A percentile compares a stretch with the other conserved stretches of the same genome.
Conservation (phyloP, 2,113 vertebrate species). For the Protomyctophum bolini region DNA sequence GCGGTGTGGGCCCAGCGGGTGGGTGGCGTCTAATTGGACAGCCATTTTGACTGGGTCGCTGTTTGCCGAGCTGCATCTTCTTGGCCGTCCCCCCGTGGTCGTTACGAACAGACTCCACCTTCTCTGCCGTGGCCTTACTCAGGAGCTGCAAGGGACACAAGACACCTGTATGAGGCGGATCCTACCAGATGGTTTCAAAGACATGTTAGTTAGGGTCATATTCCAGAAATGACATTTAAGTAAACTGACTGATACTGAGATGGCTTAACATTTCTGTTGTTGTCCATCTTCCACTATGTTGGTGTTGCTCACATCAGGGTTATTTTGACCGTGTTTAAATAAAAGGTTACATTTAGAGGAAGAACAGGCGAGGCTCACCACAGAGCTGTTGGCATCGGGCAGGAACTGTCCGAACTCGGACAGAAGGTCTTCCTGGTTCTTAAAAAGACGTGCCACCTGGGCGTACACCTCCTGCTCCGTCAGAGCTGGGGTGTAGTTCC, state of each 20-base stretch:
- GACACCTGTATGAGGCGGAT: not conserved
- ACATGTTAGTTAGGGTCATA: too few relatives aligned
- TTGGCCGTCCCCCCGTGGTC: conserved; percentile 96
- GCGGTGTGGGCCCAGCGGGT: conserved; percentile 82
- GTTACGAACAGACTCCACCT: conserved; percentile 94
- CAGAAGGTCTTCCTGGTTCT: conserved; percentile 97
- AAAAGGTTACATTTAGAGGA: too few relatives aligned
- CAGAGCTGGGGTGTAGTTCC: conserved; percentile 94
- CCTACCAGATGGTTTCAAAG: too few relatives aligned
- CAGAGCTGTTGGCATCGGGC: conserved; percentile 97
- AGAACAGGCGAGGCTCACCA: conserved; percentile 78
- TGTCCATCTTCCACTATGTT: too few relatives aligned
- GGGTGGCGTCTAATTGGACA: conserved; percentile 94
- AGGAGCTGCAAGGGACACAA: conserved; percentile 80
- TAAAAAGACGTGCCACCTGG: conserved; percentile 96
- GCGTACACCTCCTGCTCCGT: conserved; percentile 98
- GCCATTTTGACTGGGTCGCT: conserved; percentile 95
- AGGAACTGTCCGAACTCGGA: conserved; percentile 98
- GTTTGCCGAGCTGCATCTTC: conserved; percentile 95
- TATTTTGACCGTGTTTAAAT: too few relatives aligned
- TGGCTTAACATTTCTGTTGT: too few relatives aligned
- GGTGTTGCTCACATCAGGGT: too few relatives aligned
- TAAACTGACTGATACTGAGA: too few relatives aligned
- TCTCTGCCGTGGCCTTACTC: conserved; percentile 96
- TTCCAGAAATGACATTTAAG: too few relatives aligned